Base-by-base conservation (phyloP, 2,888 invertebrate genomes). In the Callosobruchus maculatus region DNA sequence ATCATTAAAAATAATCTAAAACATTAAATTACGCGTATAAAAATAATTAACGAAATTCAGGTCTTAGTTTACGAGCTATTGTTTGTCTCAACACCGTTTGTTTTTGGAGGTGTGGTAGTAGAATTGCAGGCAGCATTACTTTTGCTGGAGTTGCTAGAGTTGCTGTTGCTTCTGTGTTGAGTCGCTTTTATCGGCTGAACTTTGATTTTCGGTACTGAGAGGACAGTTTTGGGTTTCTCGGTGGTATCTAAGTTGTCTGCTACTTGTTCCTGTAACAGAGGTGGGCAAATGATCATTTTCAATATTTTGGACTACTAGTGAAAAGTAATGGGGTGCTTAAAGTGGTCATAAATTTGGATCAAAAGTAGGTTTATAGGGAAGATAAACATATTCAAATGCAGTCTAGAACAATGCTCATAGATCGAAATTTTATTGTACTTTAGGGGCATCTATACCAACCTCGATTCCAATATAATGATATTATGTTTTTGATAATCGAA, bases 141-240 rank as follows among this genome's bases (percentile, higher is more conserved):
- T 5, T 49, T 49, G 13, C 13, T 49, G 49, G 49, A 49, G 30
- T 30, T 30, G 79, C 71, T n/a, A n/a, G n/a, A n/a, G 77, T 76
- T 71, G 78, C 80, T 74, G 77, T 49, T 49, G 49, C 1, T 13
- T 49, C 49, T 49, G 49, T 49, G 49, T 49, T 80, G 73, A 74
- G 76, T 80, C 77, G 84, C 80, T 73, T 80, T 84, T 71, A 73
- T 79, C 77, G 77, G 76, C 75, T 84, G 82, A 22, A 83, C 79
- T 73, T 81, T 81, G 67, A 83, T 83, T 79, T 82, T 79, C 0
- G 84, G 84, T 21, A 84, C 81, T 22, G 81, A 80, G 0, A 84
- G 73, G 2, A 75, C 82, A 18, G 82, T 76, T 76, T 81, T 83
- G 22, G 76, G 75, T 73, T 82, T 79, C 22, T 75, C 79, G 22